These are phyloP conservation scores for Dreissena rostriformis DNA, from an alignment of 1,140 invertebrate genomes.

Conservation along the genomic window DNA sequence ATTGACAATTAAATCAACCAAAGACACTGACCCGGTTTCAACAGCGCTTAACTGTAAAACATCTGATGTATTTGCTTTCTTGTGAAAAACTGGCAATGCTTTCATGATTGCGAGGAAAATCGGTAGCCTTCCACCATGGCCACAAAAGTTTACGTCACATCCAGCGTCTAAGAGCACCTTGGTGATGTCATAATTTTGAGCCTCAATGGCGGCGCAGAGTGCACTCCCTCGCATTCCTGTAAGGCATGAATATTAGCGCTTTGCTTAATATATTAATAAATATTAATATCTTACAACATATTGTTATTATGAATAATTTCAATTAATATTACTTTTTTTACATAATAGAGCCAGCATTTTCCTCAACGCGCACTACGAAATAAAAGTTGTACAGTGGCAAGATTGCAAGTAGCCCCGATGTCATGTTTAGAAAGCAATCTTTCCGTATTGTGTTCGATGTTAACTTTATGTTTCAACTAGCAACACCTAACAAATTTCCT, in stretches of 20 bases:
- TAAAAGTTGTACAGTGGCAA: too few relatives aligned
- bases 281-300: too few relatives aligned
- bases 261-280: too few relatives aligned
- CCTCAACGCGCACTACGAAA: not conserved
- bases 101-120: slow-evolving; percentile 49
- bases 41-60: not conserved
- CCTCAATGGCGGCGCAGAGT: slow-evolving; percentile 45
- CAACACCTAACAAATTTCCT: too few relatives aligned
- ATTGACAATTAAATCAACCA: slow-evolving; percentile 29
- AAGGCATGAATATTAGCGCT: not conserved
- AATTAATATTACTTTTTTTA: not conserved
- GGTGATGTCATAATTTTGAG: slow-evolving; percentile 37
- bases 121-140: slow-evolving; percentile 50
- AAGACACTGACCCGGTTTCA: slow-evolving; percentile 19
- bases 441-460: too few relatives aligned
- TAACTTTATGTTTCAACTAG: too few relatives aligned
- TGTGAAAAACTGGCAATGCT: slow-evolving; percentile 2
- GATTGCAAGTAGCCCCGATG: too few relatives aligned
- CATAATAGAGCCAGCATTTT: not conserved
- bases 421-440: too few relatives aligned
- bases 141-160: slow-evolving; percentile 46
- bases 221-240: slow-evolving; percentile 51
- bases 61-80: not conserved
- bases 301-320: not conserved
- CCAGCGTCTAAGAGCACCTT: slow-evolving; percentile 41